Conservation (phyloP, 2,797 vertebrate genomes). For the Limosa lapponica region DNA sequence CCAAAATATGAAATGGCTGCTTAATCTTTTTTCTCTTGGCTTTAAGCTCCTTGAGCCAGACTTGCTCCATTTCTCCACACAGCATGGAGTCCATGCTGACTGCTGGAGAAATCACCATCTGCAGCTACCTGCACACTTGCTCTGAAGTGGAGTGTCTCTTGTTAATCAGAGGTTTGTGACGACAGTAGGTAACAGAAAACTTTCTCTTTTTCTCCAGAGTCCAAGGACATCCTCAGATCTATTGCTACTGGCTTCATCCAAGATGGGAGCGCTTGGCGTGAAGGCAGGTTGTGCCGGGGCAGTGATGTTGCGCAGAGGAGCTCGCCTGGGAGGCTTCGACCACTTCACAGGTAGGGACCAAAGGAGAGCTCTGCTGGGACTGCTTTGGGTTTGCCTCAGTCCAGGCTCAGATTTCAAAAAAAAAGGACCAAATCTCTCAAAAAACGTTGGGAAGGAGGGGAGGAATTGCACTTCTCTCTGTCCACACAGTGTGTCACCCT, state of each 20-base stretch:
- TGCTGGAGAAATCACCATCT: not conserved
- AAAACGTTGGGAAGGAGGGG: not conserved
- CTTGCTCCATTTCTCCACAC: not conserved
- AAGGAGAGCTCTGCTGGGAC: not conserved
- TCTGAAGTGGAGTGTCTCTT: not conserved
- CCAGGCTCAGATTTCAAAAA: not conserved
- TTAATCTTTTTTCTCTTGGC: not conserved
- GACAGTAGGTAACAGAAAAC: not conserved
- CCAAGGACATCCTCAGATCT: not conserved
- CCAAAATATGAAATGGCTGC: not conserved
- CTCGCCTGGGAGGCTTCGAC: not conserved
- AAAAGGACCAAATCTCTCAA: not conserved
- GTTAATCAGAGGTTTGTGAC: not conserved
- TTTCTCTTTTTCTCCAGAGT: not conserved
- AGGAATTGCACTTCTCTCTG: conserved; percentile 59
- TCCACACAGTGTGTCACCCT: conserved; percentile 73
- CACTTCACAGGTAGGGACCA: not conserved
- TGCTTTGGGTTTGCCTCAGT: not conserved
- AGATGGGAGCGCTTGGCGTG: not conserved
- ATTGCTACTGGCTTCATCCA: not conserved
- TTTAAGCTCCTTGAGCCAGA: not conserved
- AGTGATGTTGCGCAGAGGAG: not conserved
- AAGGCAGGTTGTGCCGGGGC: not conserved
- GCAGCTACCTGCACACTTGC: not conserved
- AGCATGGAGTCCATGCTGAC: accelerated